Base-by-base conservation (phyloP, 1,140 invertebrate genomes). In the Calliopsis andreniformis region DNA sequence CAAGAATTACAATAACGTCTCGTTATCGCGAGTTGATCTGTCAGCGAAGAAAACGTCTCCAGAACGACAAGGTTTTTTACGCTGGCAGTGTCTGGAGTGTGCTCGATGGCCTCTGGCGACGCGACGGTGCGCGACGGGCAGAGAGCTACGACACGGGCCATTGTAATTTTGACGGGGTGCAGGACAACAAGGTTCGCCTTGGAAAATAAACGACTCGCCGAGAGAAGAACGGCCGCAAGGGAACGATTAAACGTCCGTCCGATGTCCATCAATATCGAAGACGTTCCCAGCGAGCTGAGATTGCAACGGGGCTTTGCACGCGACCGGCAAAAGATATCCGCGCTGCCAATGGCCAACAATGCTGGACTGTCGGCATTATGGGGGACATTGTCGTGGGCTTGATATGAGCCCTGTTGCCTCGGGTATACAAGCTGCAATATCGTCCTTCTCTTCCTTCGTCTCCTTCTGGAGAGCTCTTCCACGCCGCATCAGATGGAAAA, bases 381-480 rank as follows among this genome's bases (percentile, higher is more conserved):
- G 76, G 83, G 79, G 81, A 86, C 84, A 86, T 86, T 86, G 84
- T 86, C 82, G 76, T 64, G 42, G 45, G 55, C 56, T 75, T 85
- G 84, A 86, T 86, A 86, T 86, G 84, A 86, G 84, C 68, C 67
- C 64, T 64, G 76, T 86, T 71, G 85, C 85, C 85, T 83, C 85
- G 85, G 85, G 85, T 86, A 77, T 86, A 86, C 85, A 86, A 86
- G 84, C 39, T 67, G 81, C 85, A 86, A 86, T 86, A 86, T 86
- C 85, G 79, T 78, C 71, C 64, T 68, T 73, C 53, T 45, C 68
- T 56, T 10, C 49, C 45, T 43, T 32, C 18, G 30, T 10, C 23
- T 7, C 23, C 30, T 43, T 18, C 12, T 23, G 5, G n/a, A n/a
- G n/a, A n/a, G n/a, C n/a, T n/a, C n/a, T n/a, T n/a, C n/a, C n/a